Conservation (phyloP, 1,140 invertebrate species). For the Bathynomus jamesi region DNA sequence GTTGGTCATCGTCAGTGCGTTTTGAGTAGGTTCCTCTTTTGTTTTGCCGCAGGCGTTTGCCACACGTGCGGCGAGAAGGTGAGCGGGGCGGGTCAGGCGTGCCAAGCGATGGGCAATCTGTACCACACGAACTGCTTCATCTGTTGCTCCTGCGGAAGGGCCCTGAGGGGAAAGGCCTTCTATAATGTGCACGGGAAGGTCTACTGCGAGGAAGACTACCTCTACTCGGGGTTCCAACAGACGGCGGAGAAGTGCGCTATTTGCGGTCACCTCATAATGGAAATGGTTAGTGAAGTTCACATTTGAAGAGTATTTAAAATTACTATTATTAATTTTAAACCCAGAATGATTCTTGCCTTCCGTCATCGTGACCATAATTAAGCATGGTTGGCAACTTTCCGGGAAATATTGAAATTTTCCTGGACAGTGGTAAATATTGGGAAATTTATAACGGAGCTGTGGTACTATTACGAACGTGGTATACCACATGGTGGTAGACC, state of each 20-base stretch:
- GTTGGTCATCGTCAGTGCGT: too few relatives aligned
- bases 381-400: too few relatives aligned
- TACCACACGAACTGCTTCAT: conserved; percentile 98
- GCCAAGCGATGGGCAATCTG: conserved; percentile 96
- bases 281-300: conserved; percentile 93
- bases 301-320: too few relatives aligned
- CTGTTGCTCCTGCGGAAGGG: conserved; percentile 91
- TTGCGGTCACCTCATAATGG: conserved; percentile 97
- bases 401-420: too few relatives aligned
- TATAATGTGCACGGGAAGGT: conserved; percentile 91
- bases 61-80: conserved; percentile 92
- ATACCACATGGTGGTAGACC: too few relatives aligned
- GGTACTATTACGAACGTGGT: too few relatives aligned
- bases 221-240: conserved; percentile 95
- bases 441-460: too few relatives aligned
- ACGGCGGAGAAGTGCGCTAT: conserved; percentile 97
- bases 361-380: too few relatives aligned
- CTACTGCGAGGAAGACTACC: conserved; percentile 39
- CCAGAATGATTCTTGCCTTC: too few relatives aligned
- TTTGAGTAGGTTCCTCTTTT: too few relatives aligned
- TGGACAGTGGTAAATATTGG: too few relatives aligned
- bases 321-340: too few relatives aligned
- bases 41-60: conserved; percentile 84
- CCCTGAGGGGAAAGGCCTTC: conserved; percentile 90
- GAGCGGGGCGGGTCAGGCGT: conserved; percentile 87